Conservation (phyloP, 2,888 invertebrate genomes). For the Ditylenchus weischeri region DNA sequence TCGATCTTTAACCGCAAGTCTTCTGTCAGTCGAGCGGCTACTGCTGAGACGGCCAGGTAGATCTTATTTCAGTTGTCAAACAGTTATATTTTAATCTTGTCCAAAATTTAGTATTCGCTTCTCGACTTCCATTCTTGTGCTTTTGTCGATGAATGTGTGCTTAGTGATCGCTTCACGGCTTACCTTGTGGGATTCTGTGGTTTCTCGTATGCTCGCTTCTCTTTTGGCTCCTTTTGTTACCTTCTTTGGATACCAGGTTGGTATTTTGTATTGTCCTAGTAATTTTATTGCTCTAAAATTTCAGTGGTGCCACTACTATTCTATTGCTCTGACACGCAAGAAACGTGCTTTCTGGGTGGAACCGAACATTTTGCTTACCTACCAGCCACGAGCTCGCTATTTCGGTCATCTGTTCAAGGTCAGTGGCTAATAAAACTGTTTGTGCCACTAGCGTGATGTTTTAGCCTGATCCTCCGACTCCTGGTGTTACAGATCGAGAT, state of each 20-base stretch:
- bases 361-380: constrained; percentile 12
- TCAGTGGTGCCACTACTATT: constrained; percentile 13
- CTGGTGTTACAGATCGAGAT: constrained; percentile 9
- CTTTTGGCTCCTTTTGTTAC: constrained; percentile 8
- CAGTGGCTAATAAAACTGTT: no score
- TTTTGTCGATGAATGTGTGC: not conserved
- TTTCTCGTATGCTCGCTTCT: constrained; percentile 14
- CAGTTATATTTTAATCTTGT: not conserved
- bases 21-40: not conserved
- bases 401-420: constrained; percentile 11
- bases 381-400: constrained; percentile 18
- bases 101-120: not conserved
- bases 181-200: not conserved
- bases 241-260: constrained; percentile 10
- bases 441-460: not conserved
- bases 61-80: not conserved
- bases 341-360: constrained; percentile 18
- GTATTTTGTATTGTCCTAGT: not conserved
- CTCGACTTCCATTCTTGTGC: constrained; percentile 1
- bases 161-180: not conserved
- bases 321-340: constrained; percentile 9
- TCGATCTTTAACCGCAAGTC: not conserved
- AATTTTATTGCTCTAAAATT: not conserved
- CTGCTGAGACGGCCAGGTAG: not conserved
- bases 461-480: constrained; percentile 20